These are phyloP conservation scores for Anthoptus insignis DNA, from an alignment of 2,888 invertebrate species.

Conservation along the genomic window DNA sequence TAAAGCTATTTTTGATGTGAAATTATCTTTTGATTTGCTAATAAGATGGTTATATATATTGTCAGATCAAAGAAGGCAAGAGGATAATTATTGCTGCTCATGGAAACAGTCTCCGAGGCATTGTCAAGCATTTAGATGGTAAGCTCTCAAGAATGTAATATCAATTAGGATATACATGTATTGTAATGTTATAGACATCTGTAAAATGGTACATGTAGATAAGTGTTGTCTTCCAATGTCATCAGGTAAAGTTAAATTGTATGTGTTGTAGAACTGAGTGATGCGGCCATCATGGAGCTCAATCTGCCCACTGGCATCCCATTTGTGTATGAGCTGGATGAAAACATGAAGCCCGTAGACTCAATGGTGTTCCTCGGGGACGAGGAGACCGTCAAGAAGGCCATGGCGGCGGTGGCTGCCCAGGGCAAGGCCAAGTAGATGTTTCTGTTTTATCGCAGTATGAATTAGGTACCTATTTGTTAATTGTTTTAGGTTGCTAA, in stretches of 20 bases:
- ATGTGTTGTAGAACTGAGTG: slow-evolving; percentile 85
- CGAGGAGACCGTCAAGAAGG: slow-evolving; percentile 91
- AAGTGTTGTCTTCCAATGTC: too few species aligned
- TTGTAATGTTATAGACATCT: slow-evolving; percentile 31
- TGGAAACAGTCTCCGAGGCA: slow-evolving; percentile 95
- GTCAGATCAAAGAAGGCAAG: slow-evolving; percentile 93
- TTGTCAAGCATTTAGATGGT: slow-evolving; percentile 95
- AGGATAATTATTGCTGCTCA: slow-evolving; percentile 94
- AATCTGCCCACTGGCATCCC: slow-evolving; percentile 94
- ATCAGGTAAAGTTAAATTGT: too few species aligned
- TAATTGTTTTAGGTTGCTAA: too few species aligned
- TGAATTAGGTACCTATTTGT: too few species aligned
- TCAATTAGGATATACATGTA: too few species aligned
- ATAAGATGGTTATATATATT: slow-evolving; percentile 47
- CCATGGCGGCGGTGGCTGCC: slow-evolving; percentile 92
- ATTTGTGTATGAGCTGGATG: slow-evolving; percentile 92
- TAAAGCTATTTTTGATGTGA: too few species aligned
- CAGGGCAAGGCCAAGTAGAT: slow-evolving; percentile 92
- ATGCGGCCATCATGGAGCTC: slow-evolving; percentile 91
- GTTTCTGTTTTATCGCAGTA: too few species aligned
- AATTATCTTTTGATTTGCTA: too few species aligned
- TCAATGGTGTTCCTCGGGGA: slow-evolving; percentile 93
- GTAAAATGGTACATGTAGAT: too few species aligned
- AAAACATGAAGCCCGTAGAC: slow-evolving; percentile 89
- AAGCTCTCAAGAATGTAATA: too few species aligned